Evolutionary conservation across 2,797 vertebrate genomes (phyloP).

Genomic region (Carcharodon carcharias): DNA sequence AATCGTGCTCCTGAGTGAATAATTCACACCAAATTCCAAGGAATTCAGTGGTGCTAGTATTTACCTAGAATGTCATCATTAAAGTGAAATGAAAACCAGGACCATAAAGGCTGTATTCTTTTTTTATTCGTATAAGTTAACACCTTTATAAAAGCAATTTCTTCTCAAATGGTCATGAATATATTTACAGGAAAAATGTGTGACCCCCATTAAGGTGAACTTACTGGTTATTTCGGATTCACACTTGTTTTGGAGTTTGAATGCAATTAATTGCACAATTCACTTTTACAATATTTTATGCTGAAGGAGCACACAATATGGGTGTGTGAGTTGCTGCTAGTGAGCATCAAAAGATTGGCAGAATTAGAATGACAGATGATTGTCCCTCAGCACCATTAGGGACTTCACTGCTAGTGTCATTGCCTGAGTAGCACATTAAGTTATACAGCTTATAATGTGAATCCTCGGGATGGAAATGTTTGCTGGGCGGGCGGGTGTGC

Average conservation of each 20-base stretch:
- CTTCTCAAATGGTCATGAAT: background rate
- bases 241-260: background rate
- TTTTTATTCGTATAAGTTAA: background rate
- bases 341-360: background rate
- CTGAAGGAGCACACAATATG: background rate
- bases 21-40: background rate
- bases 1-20: background rate
- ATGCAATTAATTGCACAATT: background rate
- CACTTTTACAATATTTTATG: background rate
- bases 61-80: background rate
- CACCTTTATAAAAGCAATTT: background rate
- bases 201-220: background rate
- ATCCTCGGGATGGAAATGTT: background rate
- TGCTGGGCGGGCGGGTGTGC: too few relatives aligned
- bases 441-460: background rate
- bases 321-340: background rate
- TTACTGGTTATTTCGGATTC: background rate
- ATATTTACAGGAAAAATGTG: background rate
- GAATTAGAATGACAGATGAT: background rate
- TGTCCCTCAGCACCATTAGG: background rate
- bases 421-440: background rate
- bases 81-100: background rate
- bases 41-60: background rate
- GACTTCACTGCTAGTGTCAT: background rate
- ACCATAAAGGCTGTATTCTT: background rate